Conservation (phyloP, 2,888 invertebrate species). For the Sminthurinus aureus region DNA sequence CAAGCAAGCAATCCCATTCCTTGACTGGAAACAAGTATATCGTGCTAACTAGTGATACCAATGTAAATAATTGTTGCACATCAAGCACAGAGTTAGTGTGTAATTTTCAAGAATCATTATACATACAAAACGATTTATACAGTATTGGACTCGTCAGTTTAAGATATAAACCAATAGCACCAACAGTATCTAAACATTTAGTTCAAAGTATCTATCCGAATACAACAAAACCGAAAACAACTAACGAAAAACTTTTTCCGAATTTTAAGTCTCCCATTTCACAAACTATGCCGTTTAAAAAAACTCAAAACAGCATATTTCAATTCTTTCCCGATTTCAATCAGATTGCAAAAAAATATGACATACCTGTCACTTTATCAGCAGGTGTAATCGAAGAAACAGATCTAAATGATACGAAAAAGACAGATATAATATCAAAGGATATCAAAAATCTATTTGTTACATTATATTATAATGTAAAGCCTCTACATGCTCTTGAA, state of each 20-base stretch:
- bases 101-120: not conserved
- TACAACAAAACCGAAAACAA: not conserved
- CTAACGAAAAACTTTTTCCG: not conserved
- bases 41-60: not conserved
- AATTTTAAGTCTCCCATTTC: not conserved
- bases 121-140: not conserved
- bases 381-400: not conserved
- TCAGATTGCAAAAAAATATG: not conserved
- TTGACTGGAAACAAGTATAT: not conserved
- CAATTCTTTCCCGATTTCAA: not conserved
- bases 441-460: not conserved
- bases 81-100: not conserved
- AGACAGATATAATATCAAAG: too few species aligned
- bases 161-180: not conserved
- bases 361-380: not conserved
- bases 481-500: not conserved
- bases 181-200: not conserved
- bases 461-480: not conserved
- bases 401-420: not conserved
- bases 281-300: not conserved
- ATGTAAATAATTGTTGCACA: not conserved
- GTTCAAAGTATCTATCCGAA: not conserved
- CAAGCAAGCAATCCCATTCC: too few species aligned
- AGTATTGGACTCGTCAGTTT: not conserved
- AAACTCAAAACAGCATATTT: not conserved